Evolutionary conservation across 1,140 invertebrate genomes (phyloP), one percentile per base, ranked within the genome.

Genomic region (Apocrypta bakeri): DNA sequence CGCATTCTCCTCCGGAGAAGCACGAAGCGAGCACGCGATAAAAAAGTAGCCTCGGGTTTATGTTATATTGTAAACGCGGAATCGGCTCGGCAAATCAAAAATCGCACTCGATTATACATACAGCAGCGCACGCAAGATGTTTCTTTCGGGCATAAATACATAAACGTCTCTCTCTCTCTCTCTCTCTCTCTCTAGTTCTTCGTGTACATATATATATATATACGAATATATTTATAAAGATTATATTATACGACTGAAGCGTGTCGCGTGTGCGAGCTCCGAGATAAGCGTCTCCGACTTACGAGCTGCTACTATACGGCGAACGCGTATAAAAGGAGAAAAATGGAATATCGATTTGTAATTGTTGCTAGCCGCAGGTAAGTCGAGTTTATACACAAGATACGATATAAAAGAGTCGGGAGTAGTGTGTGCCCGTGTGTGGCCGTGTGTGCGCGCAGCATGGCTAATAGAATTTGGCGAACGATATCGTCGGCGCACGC

Each of bases 391-490:
- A 56, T 56, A 56, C 17, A 56, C 14, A 4, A 56, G 21, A 56
- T 56, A 56, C 33, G 9, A 37, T 9, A 9, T 37, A 37, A 4
- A 37, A 9, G 9, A 37, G 9, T 2, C 33, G 33, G 3, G 33
- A 4, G 33, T 9, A 37, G 33, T 37, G 33, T 37, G 9, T 37
- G 33, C 33, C 33, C 33, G 56, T 24, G n/a, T n/a, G n/a, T n/a
- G n/a, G n/a, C n/a, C n/a, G 48, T 56, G 12, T 56, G 48, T n/a
- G n/a, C n/a, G 48, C n/a, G 48, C 48, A 56, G 48, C 48, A 56
- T 56, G 9, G 63, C 37, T 68, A 78, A 78, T 78, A 29, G 63
- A 66, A 78, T 68, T 78, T 78, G 12, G 64, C 63, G 33, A 68
- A 29, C 76, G 76, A 78, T 78, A 78, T 64, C 21, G 27, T 27